Base-by-base conservation (phyloP, 2,888 invertebrate genomes). In the Callyntrura sp. region DNA sequence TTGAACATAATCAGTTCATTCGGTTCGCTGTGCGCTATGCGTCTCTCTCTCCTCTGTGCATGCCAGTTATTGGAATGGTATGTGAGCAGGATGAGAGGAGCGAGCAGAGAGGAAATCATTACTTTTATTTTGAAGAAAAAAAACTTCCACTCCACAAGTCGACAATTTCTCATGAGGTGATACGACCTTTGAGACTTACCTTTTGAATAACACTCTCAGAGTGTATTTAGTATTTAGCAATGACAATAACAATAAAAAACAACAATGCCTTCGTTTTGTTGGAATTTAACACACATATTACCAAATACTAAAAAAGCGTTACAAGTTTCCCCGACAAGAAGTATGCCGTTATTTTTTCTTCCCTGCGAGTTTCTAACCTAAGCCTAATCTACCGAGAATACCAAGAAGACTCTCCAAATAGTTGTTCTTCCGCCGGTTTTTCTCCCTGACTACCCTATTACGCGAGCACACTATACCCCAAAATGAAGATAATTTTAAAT, bases 1-100 rank as follows among this genome's bases (percentile, higher is more conserved):
- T 85, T 70, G 35, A 70, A 51, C 85, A 85, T 73, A 70, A 85
- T 85, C 85, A 68, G 85, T 85, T 35, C 85, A 85, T 85, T 73
- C 25, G 20, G 62, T 62, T 62, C 23, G 14, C 17, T n/a, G 17
- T 57, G 6, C 17, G 57, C 57, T 57, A 6, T 35, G 35, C 35
- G 35, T 35, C 35, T 35, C 3, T 35, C 3, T 2, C 35, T 2
- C 6, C 35, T 35, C 3, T 35, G 35, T 2, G 35, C 35, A 35
- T 6, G 6, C 35, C 2, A 35, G 35, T 35, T n/a, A n/a, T n/a
- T n/a, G n/a, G n/a, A n/a, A 35, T 35, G 35, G 51, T 51, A 51
- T 51, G 45, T 0, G 43, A 43, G 17, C 23, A 8, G 43, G 43
- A n/a, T 4, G 12, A 62, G 60, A 23, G 23, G 25, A 62, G 17